Base-by-base conservation (phyloP, 2,888 invertebrate genomes). In the Patella pellucida region DNA sequence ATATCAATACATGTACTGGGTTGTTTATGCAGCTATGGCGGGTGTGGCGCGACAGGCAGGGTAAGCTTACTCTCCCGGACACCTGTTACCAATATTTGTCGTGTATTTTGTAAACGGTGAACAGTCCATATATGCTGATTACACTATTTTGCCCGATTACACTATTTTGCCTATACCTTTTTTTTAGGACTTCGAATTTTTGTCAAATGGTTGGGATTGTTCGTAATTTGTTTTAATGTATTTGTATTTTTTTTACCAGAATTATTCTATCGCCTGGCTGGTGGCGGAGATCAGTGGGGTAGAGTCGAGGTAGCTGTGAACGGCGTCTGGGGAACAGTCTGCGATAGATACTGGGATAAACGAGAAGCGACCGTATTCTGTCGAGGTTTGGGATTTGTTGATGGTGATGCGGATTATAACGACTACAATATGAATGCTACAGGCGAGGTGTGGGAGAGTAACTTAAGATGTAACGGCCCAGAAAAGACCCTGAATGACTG, bases 321-420 rank as follows among this genome's bases (percentile, higher is more conserved):
- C 77, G 94, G 94, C 0, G 92, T 92, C 79, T 94, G 94, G 93
- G 95, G 95, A 0, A 93, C 93, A 77, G 92, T 95, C 11, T 95
- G 95, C 88, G 95, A 95, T 85, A 94, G 95, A 82, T 93, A 93
- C 82, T 95, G 95, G 87, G 94, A 93, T n/a, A 89, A 94, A 77
- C 92, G 91, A n/a, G 94, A 94, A 83, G 95, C 95, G 0, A 92
- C 93, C 83, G 94, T 95, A 0, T 81, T 85, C 73, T 87, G 87
- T 79, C 71, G 84, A 69, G 83, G 81, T 71, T 78, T 86, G 1
- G 86, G 86, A 9, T 87, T 80, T 70, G 79, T 79, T 12, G 85
- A 85, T 12, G 87, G 87, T 0, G 83, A 83, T 68, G 72, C 81
- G 0, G 77, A 78, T 9, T 82, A 79, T 69, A 74, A 71, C 2